A percentile compares a stretch with the other conserved stretches of the same genome.
Conservation (phyloP, 30 jellyfish, hydroid and myxozoan genomes). For the Euphysa ruthae region DNA sequence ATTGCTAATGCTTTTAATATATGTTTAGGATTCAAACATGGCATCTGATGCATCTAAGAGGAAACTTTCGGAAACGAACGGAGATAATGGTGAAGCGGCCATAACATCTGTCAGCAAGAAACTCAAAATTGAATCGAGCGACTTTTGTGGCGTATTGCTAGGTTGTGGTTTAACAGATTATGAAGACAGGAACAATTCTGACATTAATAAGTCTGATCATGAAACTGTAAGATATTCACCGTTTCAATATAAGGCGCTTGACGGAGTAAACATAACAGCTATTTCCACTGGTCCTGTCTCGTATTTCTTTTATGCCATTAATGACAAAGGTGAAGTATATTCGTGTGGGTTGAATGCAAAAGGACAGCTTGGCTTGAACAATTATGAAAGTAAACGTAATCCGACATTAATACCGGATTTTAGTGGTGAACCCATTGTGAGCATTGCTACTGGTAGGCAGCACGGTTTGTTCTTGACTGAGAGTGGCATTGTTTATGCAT, state of each 20-base stretch:
- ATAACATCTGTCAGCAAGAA: constrained; percentile 2
- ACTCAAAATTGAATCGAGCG: not conserved
- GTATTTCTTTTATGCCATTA: constrained; percentile 15
- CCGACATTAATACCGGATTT: constrained; percentile 20
- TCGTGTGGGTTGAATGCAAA: constrained; percentile 21
- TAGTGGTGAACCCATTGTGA: constrained; percentile 3
- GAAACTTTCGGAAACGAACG: not conserved
- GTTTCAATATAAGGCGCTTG: constrained; percentile 3
- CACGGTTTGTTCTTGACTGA: constrained; percentile 30
- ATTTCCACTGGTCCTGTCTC: constrained; percentile 37
- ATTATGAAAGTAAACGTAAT: constrained; percentile 2
- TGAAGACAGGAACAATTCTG: constrained; percentile 13
- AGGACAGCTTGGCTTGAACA: constrained; percentile 36
- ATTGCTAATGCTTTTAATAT: no score
- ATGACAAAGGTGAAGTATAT: constrained; percentile 24
- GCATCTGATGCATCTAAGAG: constrained; percentile 2
- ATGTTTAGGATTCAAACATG: not conserved
- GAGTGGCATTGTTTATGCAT: constrained; percentile 25
- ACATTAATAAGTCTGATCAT: not conserved
- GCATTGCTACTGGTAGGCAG: constrained; percentile 29
- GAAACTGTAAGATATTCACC: constrained; percentile 28
- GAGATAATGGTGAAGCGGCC: constrained; percentile 11
- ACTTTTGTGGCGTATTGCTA: constrained; percentile 12
- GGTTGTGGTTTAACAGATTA: constrained; percentile 29
- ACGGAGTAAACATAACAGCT: constrained; percentile 10